Evolutionary conservation across 2,113 vertebrate genomes (phyloP).

Genomic region (Dolichotis patagonum): DNA sequence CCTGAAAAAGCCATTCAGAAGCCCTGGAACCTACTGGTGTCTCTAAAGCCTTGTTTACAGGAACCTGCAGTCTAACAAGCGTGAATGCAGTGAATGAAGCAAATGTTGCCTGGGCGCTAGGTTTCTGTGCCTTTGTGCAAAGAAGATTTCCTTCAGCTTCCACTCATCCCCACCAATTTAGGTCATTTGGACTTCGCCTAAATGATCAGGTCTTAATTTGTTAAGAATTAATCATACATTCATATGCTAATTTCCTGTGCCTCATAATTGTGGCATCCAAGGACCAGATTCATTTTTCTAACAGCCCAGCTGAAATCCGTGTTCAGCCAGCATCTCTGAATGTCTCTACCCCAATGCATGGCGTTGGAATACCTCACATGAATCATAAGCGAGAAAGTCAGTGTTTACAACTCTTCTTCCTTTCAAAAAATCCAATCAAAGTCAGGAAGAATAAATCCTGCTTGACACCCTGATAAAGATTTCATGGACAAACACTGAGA

Average conservation of each 20-base stretch:
- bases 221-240: neutral
- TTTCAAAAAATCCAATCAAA: slow-evolving; percentile 65
- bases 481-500: neutral
- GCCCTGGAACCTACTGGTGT: neutral
- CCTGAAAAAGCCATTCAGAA: neutral
- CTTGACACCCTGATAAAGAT: slow-evolving; percentile 49
- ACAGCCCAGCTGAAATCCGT: neutral
- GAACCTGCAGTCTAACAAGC: neutral
- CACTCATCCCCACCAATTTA: neutral
- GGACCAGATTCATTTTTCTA: neutral
- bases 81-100: neutral
- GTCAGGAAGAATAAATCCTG: slow-evolving; percentile 31
- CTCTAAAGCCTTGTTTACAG: neutral
- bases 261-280: neutral
- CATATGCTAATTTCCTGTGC: neutral
- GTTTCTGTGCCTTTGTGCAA: neutral
- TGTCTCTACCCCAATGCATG: too few species aligned
- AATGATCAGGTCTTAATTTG: neutral
- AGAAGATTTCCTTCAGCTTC: neutral
- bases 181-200: neutral
- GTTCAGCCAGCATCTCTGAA: neutral
- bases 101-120: neutral
- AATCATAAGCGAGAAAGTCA: neutral
- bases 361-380: neutral
- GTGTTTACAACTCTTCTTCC: slow-evolving; percentile 15